Evolutionary conservation across 2,888 invertebrate species (phyloP).

Genomic region (Vanessa cardui): DNA sequence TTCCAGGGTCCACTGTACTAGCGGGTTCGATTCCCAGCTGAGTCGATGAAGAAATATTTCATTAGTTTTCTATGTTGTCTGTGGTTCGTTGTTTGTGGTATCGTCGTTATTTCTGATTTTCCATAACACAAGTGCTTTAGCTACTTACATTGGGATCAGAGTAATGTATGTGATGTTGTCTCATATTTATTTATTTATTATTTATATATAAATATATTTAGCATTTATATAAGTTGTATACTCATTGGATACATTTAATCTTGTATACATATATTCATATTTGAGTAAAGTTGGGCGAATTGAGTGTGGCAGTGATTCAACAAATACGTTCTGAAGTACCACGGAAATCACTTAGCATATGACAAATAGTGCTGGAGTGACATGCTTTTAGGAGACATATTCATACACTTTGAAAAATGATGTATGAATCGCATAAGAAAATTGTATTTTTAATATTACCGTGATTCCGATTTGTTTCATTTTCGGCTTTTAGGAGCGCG

Average conservation of each 20-base stretch:
- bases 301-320: constrained; percentile 62
- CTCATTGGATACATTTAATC: neutral
- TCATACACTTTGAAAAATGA: constrained; percentile 22
- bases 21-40: too few species aligned
- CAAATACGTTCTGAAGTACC: constrained; percentile 58
- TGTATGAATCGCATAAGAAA: constrained; percentile 1
- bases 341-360: constrained; percentile 79
- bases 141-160: too few species aligned
- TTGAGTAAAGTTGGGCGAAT: constrained; percentile 14
- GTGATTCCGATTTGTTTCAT: neutral
- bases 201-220: neutral
- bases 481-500: too few species aligned
- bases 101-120: too few species aligned
- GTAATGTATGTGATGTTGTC: too few species aligned
- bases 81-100: too few species aligned
- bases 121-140: too few species aligned
- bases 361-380: constrained; percentile 78
- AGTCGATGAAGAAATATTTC: too few species aligned
- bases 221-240: neutral
- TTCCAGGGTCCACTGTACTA: too few species aligned
- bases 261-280: neutral
- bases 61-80: too few species aligned
- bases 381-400: constrained; percentile 65
- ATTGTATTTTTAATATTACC: constrained; percentile 23
- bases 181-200: too few species aligned